Evolutionary conservation across 2,797 vertebrate genomes (phyloP).

Genomic region (Aeoliscus strigatus): DNA sequence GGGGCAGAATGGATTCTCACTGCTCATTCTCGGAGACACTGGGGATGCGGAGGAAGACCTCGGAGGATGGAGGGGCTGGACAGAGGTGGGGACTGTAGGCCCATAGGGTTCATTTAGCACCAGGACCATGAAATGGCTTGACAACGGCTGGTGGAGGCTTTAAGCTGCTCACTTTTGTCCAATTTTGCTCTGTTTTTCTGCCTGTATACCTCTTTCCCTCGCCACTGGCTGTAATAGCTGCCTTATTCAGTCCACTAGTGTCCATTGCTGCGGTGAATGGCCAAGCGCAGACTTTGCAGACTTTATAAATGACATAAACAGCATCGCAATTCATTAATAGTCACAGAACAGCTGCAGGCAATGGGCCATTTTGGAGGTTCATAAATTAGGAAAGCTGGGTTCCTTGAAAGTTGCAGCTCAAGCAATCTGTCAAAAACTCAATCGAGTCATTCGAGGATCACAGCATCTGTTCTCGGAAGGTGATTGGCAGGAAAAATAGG

Average conservation of each 20-base stretch:
- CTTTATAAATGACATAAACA: conserved; percentile 22
- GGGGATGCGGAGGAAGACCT: conserved; percentile 27
- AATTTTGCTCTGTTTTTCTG: conserved; percentile 40
- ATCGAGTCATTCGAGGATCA: conserved; percentile 23
- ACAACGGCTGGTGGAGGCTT: conserved; percentile 58
- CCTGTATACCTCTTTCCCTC: conserved; percentile 5
- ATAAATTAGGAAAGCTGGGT: conserved; percentile 21
- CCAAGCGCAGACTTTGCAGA: conserved; percentile 10
- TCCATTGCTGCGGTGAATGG: conserved; percentile 14
- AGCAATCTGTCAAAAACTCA: conserved; percentile 11
- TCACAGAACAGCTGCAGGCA: conserved; percentile 24
- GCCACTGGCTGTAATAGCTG: conserved; percentile 24
- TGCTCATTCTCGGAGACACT: conserved; percentile 41
- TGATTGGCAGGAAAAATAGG: conserved; percentile 41
- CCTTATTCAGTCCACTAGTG: conserved; percentile 26
- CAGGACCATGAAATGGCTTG: conserved; percentile 38
- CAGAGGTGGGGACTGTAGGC: conserved; percentile 39
- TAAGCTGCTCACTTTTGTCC: conserved; percentile 50
- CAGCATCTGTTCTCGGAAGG: conserved; percentile 18
- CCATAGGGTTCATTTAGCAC: conserved; percentile 60
- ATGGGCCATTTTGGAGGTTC: conserved; percentile 20
- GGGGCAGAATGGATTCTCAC: conserved; percentile 56
- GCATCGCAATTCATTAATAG: conserved; percentile 34
- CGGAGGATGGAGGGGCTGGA: conserved; percentile 45
- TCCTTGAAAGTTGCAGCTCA: conserved; percentile 18